Evolutionary conservation across 1,140 invertebrate species (phyloP).

Genomic region (Tetraneura akinire): DNA sequence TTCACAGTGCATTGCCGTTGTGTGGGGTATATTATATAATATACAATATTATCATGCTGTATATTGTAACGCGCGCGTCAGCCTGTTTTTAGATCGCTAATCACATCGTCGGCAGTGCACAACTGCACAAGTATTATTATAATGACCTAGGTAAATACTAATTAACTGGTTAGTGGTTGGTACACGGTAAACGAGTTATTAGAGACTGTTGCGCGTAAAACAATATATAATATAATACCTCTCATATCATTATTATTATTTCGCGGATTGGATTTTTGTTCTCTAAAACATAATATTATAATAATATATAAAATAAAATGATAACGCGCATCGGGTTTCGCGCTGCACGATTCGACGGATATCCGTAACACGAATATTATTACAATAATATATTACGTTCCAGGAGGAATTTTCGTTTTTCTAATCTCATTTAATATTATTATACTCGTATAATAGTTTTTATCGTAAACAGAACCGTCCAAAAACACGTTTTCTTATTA

Average conservation of each 20-base stretch:
- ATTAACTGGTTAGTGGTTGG: not conserved
- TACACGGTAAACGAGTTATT: not conserved
- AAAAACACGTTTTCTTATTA: not conserved
- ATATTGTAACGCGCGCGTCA: not conserved
- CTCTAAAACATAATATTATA: too few species aligned
- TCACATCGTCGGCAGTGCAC: not conserved
- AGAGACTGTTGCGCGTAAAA: not conserved
- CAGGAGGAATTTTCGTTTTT: too few species aligned
- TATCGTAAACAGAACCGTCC: not conserved
- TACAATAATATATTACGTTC: too few species aligned
- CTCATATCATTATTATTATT: too few species aligned
- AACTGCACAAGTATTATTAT: not conserved
- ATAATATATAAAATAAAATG: too few species aligned
- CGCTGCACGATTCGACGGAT: too few species aligned
- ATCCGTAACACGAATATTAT: too few species aligned
- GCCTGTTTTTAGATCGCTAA: constrained; percentile 25
- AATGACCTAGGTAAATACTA: not conserved
- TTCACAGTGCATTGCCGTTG: not conserved
- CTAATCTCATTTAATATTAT: too few species aligned
- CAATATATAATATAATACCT: not conserved
- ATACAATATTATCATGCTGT: not conserved
- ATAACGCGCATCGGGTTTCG: too few species aligned
- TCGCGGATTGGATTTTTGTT: too few species aligned
- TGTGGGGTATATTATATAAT: not conserved
- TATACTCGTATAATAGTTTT: not conserved